These are phyloP conservation scores for Tipula helvola DNA, from an alignment of 2,888 invertebrate genomes.

Conservation along the genomic window DNA sequence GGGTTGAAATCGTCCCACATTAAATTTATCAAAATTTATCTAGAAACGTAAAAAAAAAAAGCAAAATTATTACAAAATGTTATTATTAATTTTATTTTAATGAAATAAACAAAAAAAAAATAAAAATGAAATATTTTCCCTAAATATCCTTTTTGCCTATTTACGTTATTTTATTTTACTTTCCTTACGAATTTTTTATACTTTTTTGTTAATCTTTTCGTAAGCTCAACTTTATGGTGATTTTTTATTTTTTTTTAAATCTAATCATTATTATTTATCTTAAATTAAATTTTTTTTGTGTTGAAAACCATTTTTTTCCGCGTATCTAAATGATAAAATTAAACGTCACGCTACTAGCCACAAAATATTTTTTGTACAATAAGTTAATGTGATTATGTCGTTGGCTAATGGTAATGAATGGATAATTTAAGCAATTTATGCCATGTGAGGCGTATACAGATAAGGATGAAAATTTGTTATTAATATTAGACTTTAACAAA, in stretches of 20 bases:
- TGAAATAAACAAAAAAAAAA: not conserved
- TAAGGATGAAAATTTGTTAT: too few species aligned
- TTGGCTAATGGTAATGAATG: not conserved
- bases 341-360: not conserved
- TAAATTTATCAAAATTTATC: slow-evolving; percentile 74
- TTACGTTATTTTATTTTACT: not conserved
- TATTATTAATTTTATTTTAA: not conserved
- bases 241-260: not conserved
- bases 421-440: not conserved
- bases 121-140: not conserved
- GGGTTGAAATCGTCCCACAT: slow-evolving; percentile 56
- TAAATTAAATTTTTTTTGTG: not conserved
- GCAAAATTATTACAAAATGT: not conserved
- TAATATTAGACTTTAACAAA: too few species aligned
- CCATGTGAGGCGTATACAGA: not conserved
- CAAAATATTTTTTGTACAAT: not conserved
- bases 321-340: not conserved
- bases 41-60: slow-evolving; percentile 35
- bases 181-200: not conserved
- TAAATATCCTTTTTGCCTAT: not conserved
- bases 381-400: not conserved
- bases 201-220: not conserved
- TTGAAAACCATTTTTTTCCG: not conserved
- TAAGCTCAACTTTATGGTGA: not conserved
- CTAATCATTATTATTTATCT: not conserved